Evolutionary conservation across 2,888 invertebrate species (phyloP), one percentile per base, ranked within the genome.

Genomic region (Molorchus minor): DNA sequence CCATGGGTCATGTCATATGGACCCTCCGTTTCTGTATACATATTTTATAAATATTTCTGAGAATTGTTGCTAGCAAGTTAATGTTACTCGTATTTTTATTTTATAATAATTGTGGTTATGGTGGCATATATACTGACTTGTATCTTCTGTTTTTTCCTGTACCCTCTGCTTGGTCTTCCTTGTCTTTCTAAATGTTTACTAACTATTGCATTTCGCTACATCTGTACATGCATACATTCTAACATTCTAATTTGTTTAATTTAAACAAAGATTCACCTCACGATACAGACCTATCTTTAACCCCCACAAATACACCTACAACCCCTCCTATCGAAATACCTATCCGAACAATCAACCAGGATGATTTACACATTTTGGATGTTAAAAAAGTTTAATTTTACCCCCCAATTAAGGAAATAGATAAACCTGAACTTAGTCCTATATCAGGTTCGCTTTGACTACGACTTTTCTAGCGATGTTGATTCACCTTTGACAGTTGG

Each of bases 381-480:
- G 47, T 49, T 36, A 57, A n/a, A 67, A 46, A 59, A 61, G 20
- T 68, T 63, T 49, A 41, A 57, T 40, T 71, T 71, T 41, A 57
- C 56, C 35, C 65, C 72, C 2, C n/a, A n/a, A 71, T 73, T 20
- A 47, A 59, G 20, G 61, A 63, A 44, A 20, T 61, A 4, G 70
- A 73, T 30, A 68, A 69, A 51, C 64, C 67, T 1, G 67, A 74
- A 52, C 64, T 78, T 36, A 78, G 77, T 67, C 79, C 80, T 2
- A 79, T 79, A 55, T 77, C 76, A 8, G 80, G 79, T 4, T 78
- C 79, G 8, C n/a, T 70, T 79, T 45, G 80, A 79, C 65, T 71
- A 72, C 45, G 77, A 78, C 43, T 71, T 67, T 19, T 64, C 70
- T 12, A 71, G 74, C 44, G 75, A 74, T 45, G 52, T 65, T 12